phyloP scores from a whole-genome alignment of 2,113 vertebrate genomes.

The Macquaria ambigua region DNA sequence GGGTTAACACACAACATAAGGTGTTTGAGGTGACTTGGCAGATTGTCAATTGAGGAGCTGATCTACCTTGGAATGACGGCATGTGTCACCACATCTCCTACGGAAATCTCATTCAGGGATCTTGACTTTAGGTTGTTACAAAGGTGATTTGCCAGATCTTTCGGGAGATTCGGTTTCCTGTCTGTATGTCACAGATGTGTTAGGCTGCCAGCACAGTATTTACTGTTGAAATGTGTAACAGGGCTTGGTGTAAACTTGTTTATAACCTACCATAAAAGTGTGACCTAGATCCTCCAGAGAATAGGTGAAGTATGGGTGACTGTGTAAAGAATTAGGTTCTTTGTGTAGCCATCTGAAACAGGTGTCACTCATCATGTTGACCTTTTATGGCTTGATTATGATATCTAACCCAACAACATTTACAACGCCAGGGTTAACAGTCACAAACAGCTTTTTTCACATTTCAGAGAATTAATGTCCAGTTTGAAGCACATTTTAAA shows the following conservation, averaged over 20 bases:
- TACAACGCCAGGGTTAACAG: background rate
- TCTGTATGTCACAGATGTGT: slow-evolving; percentile 1
- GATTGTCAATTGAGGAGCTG: slow-evolving; percentile 23
- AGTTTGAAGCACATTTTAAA: background rate
- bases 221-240: slow-evolving; percentile 16
- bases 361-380: background rate
- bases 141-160: slow-evolving; percentile 23
- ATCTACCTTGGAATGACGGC: slow-evolving; percentile 1
- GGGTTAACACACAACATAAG: slow-evolving; percentile 31
- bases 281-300: slow-evolving; percentile 1
- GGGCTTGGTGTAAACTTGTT: slow-evolving; percentile 27
- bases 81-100: slow-evolving; percentile 30
- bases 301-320: slow-evolving; percentile 32
- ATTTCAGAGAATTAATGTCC: background rate
- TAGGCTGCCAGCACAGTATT: background rate
- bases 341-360: background rate
- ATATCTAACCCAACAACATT: background rate
- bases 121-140: slow-evolving; percentile 17
- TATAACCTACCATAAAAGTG: slow-evolving; percentile 47
- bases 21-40: slow-evolving; percentile 24
- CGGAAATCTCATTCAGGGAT: slow-evolving; percentile 36
- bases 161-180: background rate
- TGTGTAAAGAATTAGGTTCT: slow-evolving; percentile 11
- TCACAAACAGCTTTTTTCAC: background rate
- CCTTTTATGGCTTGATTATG: slow-evolving; percentile 23